Base-by-base conservation (phyloP, 1,140 invertebrate genomes). In the Listronotus bonariensis region DNA sequence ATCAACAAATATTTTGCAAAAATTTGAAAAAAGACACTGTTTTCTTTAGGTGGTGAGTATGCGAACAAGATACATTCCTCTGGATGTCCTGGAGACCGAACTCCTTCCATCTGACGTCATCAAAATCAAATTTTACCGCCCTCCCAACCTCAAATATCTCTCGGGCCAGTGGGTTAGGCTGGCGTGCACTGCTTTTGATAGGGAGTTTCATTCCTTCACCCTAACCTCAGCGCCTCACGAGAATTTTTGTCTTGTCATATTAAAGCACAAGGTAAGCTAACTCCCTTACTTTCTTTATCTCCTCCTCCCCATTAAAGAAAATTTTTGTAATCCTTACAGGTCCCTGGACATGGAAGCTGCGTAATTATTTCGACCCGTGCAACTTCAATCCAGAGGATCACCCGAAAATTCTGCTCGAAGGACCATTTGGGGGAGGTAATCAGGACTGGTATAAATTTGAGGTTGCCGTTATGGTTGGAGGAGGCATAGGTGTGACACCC, bases 391-490 rank as follows among this genome's bases (percentile, higher is more conserved):
- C 91, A 0, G 93, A 95, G 68, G 88, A 90, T 71, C 87, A 92
- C 76, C 93, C 96, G 0, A 92, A 95, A 77, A 89, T 90, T 65
- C 88, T 95, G 53, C 88, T 99, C 46, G 97, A 99, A 80, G 97
- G 97, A 0, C 97, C 97, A 0, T 99, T 97, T 74, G 97, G 97
- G 0, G 97, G 97, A 18, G 97, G 97, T 2, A 99, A 99, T 81
- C 97, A 99, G 78, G 97, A 99, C 80, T 98, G 96, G 96, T 98
- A 98, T 80, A 97, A 97, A 80, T 96, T 96, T 74, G 93, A 96
- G 79, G 92, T 96, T 7, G 97, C 97, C 1, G 95, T 99, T 6
- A 97, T 99, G 93, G 95, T 99, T 2, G 97, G 97, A 0, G 97
- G 96, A 10, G 97, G 97, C 11, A 99, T 99, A 64, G 97, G 97